Base-by-base conservation (phyloP, 2,113 vertebrate species). In the Indicator indicator region DNA sequence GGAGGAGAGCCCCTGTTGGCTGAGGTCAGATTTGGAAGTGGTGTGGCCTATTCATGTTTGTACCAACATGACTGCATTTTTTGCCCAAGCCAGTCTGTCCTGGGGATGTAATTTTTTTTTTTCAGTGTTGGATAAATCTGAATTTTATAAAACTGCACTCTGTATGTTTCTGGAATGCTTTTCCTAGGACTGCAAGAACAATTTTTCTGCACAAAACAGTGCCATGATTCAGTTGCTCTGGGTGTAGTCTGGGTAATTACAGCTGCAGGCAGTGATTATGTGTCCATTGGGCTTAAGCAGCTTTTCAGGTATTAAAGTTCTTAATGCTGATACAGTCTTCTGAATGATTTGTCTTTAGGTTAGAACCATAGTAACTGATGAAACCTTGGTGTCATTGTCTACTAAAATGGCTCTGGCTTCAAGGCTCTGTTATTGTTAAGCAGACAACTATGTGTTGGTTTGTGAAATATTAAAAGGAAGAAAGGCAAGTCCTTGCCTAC, bases 261-360 rank as follows among this genome's bases (percentile, higher is more conserved):
- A 78, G 55, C 38, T 75, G 80, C 80, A 83, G 58, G 73, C 59
- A 62, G 44, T 52, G 54, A 50, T 84, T 75, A 40, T 0, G 0
- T 60, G n/a, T 79, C 88, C 23, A 2, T 33, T 42, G 54, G 72
- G 42, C 55, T 80, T 92, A 52, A 78, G 42, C 62, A 89, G 73
- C 55, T 91, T 93, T 79, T 54, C 71, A 68, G 50, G 44, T 93
- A 40, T 87, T 96, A 63, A 73, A 76, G 71, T 91, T 81, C 67
- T 18, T 93, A 30, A 75, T 91, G 55, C 36, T 76, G 67, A 24
- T 44, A 21, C 48, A 85, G 70, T 64, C 58, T 92, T 92, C 58
- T 60, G 63, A 77, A 44, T 79, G 3, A 59, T 70, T 91, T 76
- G 18, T 84, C 82, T 76, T 87, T 12, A 84, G 74, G 64, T 79